Base-by-base conservation (phyloP, 2,888 invertebrate genomes). In the Yponomeuta evonymella region DNA sequence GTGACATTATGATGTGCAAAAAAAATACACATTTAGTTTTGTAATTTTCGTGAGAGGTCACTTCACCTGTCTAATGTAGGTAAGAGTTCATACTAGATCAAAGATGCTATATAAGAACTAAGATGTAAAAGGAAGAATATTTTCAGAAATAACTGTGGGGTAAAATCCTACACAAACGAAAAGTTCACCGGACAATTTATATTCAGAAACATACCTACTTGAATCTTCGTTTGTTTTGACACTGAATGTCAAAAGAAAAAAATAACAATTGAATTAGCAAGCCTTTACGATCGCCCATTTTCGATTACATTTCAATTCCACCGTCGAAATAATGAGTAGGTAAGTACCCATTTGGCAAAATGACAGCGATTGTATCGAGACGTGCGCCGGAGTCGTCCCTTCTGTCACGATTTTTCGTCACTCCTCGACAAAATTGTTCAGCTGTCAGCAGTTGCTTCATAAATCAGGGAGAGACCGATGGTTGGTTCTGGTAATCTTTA, bases 201-300 rank as follows among this genome's bases (percentile, higher is more conserved):
- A 23, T 23, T 23, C 23, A 23, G 23, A 23, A 23, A 23, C 23
- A 23, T 23, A 23, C 23, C 23, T 23, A 23, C 23, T 23, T 23
- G 23, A 78, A 80, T 65, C 10, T 1, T 64, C 64, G 0, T 23
- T 65, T 65, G 65, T 30, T 65, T 43, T 65, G 23, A 29, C 29
- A 29, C 33, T 23, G n/a, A 10, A 10, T 30, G 65, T 12, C 65
- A 80, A 79, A 82, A 83, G 79, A 77, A 82, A 82, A 83, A 83
- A 82, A 77, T 80, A 77, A 87, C 85, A 87, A 89, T 88, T 84
- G 87, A 88, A 88, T 84, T 84, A 79, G 33, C 80, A 78, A 73
- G 15, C 75, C 76, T 80, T 78, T 82, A 63, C 84, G 85, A 87
- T 85, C 85, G 83, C 73, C 79, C 77, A 83, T 87, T 87, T 86